Evolutionary conservation across 2,797 vertebrate species (phyloP).

Genomic region (Arnoldichthys spilopterus): DNA sequence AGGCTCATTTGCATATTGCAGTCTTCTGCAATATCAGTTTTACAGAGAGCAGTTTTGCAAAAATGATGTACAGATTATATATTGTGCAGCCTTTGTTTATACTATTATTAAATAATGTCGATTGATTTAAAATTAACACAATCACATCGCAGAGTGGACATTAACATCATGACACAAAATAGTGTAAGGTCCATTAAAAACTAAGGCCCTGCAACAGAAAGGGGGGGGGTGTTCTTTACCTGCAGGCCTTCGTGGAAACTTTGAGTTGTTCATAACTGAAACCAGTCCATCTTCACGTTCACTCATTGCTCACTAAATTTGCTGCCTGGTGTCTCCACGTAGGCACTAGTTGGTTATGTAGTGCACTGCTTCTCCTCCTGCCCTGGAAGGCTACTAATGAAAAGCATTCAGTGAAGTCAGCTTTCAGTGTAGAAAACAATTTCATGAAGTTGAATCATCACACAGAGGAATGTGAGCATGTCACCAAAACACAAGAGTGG

Average conservation of each 20-base stretch:
- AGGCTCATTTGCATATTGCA: too few relatives aligned
- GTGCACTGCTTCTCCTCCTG: background rate
- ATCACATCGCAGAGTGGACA: background rate
- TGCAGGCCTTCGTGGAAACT: conserved; percentile 14
- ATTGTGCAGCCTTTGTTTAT: background rate
- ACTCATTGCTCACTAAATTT: background rate
- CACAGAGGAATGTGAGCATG: background rate
- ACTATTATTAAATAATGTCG: background rate
- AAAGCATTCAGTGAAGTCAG: conserved; percentile 26
- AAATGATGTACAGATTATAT: too few relatives aligned
- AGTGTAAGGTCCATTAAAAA: too few relatives aligned
- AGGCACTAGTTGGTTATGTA: background rate
- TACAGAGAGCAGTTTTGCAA: too few relatives aligned
- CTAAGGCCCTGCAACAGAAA: too few relatives aligned
- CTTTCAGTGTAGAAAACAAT: conserved; percentile 21
- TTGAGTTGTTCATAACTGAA: conserved; percentile 36
- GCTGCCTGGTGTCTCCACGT: background rate
- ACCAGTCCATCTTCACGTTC: conserved; percentile 10
- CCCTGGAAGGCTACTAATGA: conserved; percentile 19
- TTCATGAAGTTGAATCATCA: conserved; percentile 6
- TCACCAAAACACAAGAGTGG: conserved; percentile 11
- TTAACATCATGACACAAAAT: background rate
- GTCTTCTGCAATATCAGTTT: too few relatives aligned
- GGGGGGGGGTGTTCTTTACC: conserved; percentile 41
- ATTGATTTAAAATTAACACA: background rate